Evolutionary conservation across 2,113 vertebrate species (phyloP), one percentile per base, ranked within the genome.

Genomic region (Tenrec ecaudatus): DNA sequence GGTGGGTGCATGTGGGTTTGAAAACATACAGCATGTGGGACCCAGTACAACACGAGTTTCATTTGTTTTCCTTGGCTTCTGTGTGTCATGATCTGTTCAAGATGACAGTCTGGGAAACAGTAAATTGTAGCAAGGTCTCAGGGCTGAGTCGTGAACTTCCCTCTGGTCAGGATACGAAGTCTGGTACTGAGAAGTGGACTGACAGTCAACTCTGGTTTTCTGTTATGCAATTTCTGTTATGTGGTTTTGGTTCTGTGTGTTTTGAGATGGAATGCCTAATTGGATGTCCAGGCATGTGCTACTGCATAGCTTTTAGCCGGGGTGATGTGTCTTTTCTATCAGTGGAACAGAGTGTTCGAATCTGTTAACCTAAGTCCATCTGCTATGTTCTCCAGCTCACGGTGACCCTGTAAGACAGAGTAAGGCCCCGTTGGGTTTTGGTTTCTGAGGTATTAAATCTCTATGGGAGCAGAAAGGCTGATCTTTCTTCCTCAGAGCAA

Each of bases 41-140:
- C 96, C 91, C 97, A 97, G 96, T 97, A 97, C 98, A 98, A 98
- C 97, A 97, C 38, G 94, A 96, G 96, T 97, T 98, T 97, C 97
- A 96, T 98, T 98, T 98, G 97, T 98, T 98, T 98, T 97, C 96
- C 95, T 98, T 98, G 98, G 98, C 98, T 98, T 98, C 98, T 98
- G 98, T 98, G 71, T 97, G 96, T 98, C 97, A 93, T 97, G 97
- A 98, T 98, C 97, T 96, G 95, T 98, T 98, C 98, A 98, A 93
- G 97, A 98, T 98, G 98, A 98, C 94, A 97, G 82, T 96, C 88
- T 98, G 96, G 94, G 96, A 98, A 98, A 96, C 82, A 96, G 96
- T 98, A 96, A 96, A 97, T 98, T 98, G 96, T 96, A 95, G 96
- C 77, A 94, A 91, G 84, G 92, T 96, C 96, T 97, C 93, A 53